Evolutionary conservation across 2,113 vertebrate species (phyloP).

Genomic region (Heloderma charlesbogerti): DNA sequence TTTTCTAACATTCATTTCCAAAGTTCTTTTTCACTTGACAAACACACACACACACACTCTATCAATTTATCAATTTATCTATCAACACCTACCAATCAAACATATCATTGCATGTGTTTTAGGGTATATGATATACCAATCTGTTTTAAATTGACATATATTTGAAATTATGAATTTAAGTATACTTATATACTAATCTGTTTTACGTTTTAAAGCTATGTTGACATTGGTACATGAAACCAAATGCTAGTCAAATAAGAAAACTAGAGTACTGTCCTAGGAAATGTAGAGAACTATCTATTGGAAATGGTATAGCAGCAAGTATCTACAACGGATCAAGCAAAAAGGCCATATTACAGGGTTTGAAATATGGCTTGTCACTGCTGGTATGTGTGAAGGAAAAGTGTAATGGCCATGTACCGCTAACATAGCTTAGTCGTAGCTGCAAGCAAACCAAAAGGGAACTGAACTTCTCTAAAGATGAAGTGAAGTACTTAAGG

Average conservation of each 20-base stretch:
- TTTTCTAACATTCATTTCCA: not conserved
- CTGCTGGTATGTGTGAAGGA: not conserved
- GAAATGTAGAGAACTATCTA: not conserved
- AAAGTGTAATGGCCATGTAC: not conserved
- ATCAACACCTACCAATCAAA: not conserved
- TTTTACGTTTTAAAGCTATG: not conserved
- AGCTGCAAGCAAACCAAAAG: not conserved
- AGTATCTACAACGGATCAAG: not conserved
- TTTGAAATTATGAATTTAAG: not conserved
- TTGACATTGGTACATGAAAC: not conserved
- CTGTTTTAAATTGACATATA: not conserved
- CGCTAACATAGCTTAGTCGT: not conserved
- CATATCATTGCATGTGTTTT: not conserved
- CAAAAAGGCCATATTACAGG: not conserved
- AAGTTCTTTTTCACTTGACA: not conserved
- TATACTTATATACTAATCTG: not conserved
- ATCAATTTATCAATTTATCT: not conserved
- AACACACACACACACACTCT: fast-evolving
- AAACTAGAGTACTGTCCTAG: not conserved
- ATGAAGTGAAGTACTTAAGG: not conserved
- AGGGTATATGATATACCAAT: not conserved
- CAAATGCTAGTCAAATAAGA: not conserved
- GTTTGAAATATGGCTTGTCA: not conserved
- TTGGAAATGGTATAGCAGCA: not conserved
- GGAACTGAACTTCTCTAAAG: not conserved